These are phyloP conservation scores for Jacana jacana DNA, from an alignment of 2,113 vertebrate species.

Conservation along the genomic window DNA sequence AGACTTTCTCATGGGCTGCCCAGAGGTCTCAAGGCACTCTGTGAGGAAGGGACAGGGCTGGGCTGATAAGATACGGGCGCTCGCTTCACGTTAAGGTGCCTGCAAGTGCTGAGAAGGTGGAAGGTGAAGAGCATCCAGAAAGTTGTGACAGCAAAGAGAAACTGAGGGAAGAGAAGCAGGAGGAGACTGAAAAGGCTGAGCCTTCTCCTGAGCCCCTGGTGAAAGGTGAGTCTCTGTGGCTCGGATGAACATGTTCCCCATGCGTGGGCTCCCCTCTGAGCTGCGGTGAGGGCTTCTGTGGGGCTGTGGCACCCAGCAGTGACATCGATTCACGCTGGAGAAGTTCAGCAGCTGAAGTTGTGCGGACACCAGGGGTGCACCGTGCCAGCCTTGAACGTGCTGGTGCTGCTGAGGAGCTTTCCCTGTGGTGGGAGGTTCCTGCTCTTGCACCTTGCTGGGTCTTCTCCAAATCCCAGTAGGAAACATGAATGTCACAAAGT, in stretches of 20 bases:
- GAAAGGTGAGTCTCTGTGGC: constrained; percentile 50
- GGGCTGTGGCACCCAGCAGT: not conserved
- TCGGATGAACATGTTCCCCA: rapidly evolving
- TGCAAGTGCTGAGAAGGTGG: constrained; percentile 30
- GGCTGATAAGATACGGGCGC: not conserved
- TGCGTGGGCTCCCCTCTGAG: rapidly evolving
- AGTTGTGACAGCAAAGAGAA: constrained; percentile 64
- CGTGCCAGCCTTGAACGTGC: rapidly evolving
- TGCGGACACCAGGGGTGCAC: not conserved
- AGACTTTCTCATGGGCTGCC: not conserved
- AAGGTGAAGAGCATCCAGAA: constrained; percentile 66
- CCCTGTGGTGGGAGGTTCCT: not conserved
- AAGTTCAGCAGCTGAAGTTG: not conserved
- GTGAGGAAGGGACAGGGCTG: not conserved
- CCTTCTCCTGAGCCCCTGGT: constrained; percentile 52
- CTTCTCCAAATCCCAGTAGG: not conserved
- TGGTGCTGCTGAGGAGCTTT: not conserved
- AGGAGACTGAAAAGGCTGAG: constrained; percentile 76
- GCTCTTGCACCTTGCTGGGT: not conserved
- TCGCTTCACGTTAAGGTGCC: constrained; percentile 40
- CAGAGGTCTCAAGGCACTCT: rapidly evolving
- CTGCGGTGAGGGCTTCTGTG: rapidly evolving
- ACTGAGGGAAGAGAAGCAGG: constrained; percentile 72
- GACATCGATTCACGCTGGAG: not conserved
- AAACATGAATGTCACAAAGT: not conserved